Base-by-base conservation (phyloP, 2,113 vertebrate genomes). In the Sylvia atricapilla region DNA sequence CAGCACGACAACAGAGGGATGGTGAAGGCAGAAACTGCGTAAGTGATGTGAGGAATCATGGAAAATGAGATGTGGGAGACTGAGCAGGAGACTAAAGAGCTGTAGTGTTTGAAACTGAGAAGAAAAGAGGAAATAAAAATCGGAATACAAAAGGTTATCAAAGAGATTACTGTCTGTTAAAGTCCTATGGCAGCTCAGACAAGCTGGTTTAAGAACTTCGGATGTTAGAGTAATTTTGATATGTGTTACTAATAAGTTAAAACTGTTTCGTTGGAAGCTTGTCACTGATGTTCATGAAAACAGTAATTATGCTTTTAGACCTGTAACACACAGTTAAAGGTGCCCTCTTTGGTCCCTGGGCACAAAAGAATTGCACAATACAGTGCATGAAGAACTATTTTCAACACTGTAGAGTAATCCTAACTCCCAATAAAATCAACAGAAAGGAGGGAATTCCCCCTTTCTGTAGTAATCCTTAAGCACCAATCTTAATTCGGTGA, bases 331-430 rank as follows among this genome's bases (percentile, higher is more conserved):
- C 9, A 24, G 10, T 9, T 46, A 22, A 70, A 87, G 13, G 21
- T 1, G 0, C 1, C 37, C 46, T 27, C 15, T 62, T 85, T 59
- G 9, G 43, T 78, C 55, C 33, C 53, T 33, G 20, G 30, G 15
- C 6, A 33, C 7, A 39, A 35, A 69, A 67, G 3, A 21, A 30
- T 55, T 60, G 6, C 2, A n/a, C 19, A 81, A n/a, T 80, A 6
- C 0, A 0, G 3, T 2, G 0, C 11, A 14, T 3, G 18, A 30
- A 56, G 24, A 37, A 35, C 11, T 33, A 28, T 84, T 84, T 86
- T 73, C 49, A 93, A 80, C 0, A 0, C 14, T 1, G 0, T 15
- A 37, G 17, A 69, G 13, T 27, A 81, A 82, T 46, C 8, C 20
- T 41, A 58, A 58, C 52, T 37, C 7, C 31, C 44, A 31, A 59